A percentile compares a stretch with the other conserved stretches of the same genome.
phyloP scores from a whole-genome alignment of 2,888 invertebrate genomes.

The Hypsopygia costalis region DNA sequence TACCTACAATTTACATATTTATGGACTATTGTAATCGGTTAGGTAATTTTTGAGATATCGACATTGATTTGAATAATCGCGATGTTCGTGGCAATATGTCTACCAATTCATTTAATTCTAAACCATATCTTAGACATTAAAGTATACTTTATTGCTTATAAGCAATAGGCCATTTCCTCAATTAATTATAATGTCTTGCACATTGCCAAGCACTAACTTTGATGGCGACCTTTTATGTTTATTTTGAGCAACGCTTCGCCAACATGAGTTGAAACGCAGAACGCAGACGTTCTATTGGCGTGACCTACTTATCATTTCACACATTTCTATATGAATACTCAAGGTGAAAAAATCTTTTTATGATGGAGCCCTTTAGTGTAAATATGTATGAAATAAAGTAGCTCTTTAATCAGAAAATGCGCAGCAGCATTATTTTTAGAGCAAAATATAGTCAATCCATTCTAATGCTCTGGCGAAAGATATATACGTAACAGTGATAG shows the following conservation, averaged over 20 bases:
- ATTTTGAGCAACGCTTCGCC: slow-evolving; percentile 58
- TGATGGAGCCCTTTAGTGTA: background rate
- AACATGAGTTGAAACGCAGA: slow-evolving; percentile 39
- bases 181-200: slow-evolving; percentile 56
- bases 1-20: too few relatives aligned
- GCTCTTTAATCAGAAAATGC: too few relatives aligned
- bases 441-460: too few relatives aligned
- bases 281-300: slow-evolving; percentile 43
- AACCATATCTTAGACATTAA: slow-evolving; percentile 1
- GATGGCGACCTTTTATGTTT: slow-evolving; percentile 67
- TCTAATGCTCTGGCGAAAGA: too few relatives aligned
- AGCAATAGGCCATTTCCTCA: slow-evolving; percentile 57
- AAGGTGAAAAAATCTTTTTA: slow-evolving; percentile 29
- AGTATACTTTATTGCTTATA: too few relatives aligned
- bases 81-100: too few relatives aligned
- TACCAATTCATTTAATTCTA: slow-evolving; percentile 13
- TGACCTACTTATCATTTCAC: slow-evolving; percentile 53
- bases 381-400: too few relatives aligned
- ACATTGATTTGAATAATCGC: too few relatives aligned
- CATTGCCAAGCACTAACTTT: slow-evolving; percentile 56
- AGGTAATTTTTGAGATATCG: too few relatives aligned
- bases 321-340: slow-evolving; percentile 26
- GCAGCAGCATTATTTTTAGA: too few relatives aligned
- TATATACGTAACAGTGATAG: too few relatives aligned
- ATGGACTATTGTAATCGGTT: too few relatives aligned